Percentiles rank a stretch among this genome's conserved stretches.
Evolutionary conservation across 2,888 invertebrate genomes (phyloP).

Genomic region (Morpho achilles): DNA sequence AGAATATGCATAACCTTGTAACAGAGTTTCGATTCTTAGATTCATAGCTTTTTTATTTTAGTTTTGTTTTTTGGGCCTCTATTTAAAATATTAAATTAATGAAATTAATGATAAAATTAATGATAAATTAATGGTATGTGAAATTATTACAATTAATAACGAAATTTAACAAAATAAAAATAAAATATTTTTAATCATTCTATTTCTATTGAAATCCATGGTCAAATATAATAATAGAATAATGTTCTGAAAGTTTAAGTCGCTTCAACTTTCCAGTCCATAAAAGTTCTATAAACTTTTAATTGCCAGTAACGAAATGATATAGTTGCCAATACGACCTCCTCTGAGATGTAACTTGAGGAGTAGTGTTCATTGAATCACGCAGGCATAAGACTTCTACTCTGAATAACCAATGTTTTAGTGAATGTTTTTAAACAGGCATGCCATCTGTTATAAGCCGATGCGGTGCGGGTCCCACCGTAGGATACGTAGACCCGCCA

Average conservation of each 20-base stretch:
- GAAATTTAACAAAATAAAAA: no score
- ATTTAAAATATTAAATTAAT: no score
- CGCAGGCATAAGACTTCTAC: slow-evolving; percentile 69
- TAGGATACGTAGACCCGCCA: slow-evolving; percentile 52
- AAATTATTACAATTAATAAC: no score
- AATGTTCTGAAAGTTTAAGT: not conserved
- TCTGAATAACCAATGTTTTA: slow-evolving; percentile 69
- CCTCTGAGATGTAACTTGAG: slow-evolving; percentile 72
- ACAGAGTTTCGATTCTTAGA: no score
- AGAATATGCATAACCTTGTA: no score
- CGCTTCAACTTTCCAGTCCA: no score
- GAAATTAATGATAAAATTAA: no score
- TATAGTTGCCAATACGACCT: slow-evolving; percentile 46
- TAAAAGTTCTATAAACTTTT: slow-evolving; percentile 8
- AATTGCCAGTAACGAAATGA: slow-evolving; percentile 5
- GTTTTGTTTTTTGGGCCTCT: no score
- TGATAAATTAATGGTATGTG: no score
- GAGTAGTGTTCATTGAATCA: slow-evolving; percentile 65
- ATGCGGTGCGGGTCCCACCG: slow-evolving; percentile 72
- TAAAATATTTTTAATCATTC: no score
- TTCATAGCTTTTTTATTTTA: no score
- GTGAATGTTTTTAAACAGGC: slow-evolving; percentile 72
- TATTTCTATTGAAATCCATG: no score
- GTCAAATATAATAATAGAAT: not conserved
- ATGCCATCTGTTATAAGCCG: slow-evolving; percentile 77